Base-by-base conservation (phyloP, 2,888 invertebrate genomes). In the Formica aserva region DNA sequence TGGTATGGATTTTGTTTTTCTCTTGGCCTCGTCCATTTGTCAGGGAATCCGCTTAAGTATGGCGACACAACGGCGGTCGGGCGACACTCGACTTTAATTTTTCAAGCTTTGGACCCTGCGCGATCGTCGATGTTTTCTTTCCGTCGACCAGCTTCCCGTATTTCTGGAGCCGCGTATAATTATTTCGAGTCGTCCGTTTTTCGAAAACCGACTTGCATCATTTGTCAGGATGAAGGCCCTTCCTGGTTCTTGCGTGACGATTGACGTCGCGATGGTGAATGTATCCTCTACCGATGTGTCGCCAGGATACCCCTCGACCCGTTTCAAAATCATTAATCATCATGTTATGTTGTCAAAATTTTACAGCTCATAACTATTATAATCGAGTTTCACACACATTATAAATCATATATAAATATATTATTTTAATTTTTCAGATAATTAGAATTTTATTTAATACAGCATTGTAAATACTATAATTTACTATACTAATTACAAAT, bases 11-110 rank as follows among this genome's bases (percentile, higher is more conserved):
- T 41, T 32, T 4, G 18, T 41, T 41, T 45, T 60, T 5, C 9
- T 80, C 35, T 35, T 32, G 9, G 41, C 22, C 62, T 62, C 83
- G 84, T 89, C 85, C 91, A 92, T 92, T 92, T 90, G 87, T 92
- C 92, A 92, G 82, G 48, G 76, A 85, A 90, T 88, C 88, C 84
- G 83, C 84, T 90, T 90, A 88, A 89, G 87, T 85, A 80, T 55
- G 74, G 76, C 84, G 88, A 83, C 82, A 85, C 85, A 75, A 76
- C 86, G 87, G 77, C 80, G 82, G 60, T 82, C 41, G 82, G 69
- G 82, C 86, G 87, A 92, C 92, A 92, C 91, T 88, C 92, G 88
- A 88, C 82, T 88, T 91, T 89, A 89, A 92, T 92, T 92, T 93
- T 92, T 93, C 93, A 93, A 86, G 91, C 90, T 92, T 91, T 89